Conservation (phyloP, 2,888 invertebrate species). For the Chesias legatella region DNA sequence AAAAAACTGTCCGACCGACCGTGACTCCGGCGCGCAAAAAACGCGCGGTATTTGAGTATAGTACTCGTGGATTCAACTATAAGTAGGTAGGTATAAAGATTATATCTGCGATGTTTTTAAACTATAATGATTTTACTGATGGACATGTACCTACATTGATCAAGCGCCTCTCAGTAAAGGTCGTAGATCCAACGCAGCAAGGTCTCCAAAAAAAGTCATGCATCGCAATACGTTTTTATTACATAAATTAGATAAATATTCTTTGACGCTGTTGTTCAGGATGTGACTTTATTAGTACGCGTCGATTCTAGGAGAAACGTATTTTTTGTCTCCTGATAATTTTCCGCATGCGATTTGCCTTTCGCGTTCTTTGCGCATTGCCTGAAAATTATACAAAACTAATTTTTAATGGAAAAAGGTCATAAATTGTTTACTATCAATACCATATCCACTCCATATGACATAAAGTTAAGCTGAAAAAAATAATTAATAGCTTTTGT, state of each 20-base stretch:
- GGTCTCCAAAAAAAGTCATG: slow-evolving; percentile 37
- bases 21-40: slow-evolving; percentile 61
- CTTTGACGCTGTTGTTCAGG: slow-evolving; percentile 1
- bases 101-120: slow-evolving; percentile 20
- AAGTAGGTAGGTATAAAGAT: slow-evolving; percentile 13
- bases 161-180: slow-evolving; percentile 39
- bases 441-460: too few species aligned
- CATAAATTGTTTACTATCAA: background rate
- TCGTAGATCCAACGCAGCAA: slow-evolving; percentile 33
- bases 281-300: slow-evolving; percentile 51
- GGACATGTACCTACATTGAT: slow-evolving; percentile 29
- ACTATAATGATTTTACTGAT: slow-evolving; percentile 23
- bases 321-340: slow-evolving; percentile 75
- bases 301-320: slow-evolving; percentile 78
- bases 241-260: background rate
- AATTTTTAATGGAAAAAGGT: background rate
- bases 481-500: too few species aligned
- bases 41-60: slow-evolving; percentile 33
- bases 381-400: slow-evolving; percentile 26
- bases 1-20: slow-evolving; percentile 73
- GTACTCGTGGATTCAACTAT: slow-evolving; percentile 28
- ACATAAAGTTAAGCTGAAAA: too few species aligned
- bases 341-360: slow-evolving; percentile 82
- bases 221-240: slow-evolving; percentile 28
- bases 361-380: slow-evolving; percentile 72